Conservation (phyloP, 2,113 vertebrate species). For the Sinocyclocheilus rhinocerous region DNA sequence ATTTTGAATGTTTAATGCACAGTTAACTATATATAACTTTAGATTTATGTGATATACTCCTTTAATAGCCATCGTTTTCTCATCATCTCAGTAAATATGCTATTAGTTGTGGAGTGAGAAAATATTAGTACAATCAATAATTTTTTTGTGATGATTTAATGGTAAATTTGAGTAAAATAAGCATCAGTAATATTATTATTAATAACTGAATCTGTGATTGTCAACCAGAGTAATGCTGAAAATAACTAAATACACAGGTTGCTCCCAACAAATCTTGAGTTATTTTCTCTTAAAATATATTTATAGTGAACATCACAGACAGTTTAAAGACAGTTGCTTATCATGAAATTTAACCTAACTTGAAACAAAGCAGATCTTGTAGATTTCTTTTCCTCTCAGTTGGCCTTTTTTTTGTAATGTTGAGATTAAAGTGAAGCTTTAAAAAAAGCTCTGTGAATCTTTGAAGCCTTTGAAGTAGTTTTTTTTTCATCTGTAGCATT, state of each 20-base stretch:
- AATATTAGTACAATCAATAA: not conserved
- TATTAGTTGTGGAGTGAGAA: not conserved
- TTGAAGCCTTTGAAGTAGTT: conserved; percentile 57
- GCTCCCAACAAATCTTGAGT: not conserved
- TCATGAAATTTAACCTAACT: not conserved
- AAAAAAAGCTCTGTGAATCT: conserved; percentile 45
- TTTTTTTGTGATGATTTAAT: not conserved
- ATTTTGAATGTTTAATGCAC: not conserved
- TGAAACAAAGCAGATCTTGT: not conserved
- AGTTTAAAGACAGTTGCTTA: not conserved
- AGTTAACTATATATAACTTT: not conserved
- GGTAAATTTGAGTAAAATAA: not conserved
- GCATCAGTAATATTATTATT: not conserved
- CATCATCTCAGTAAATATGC: not conserved
- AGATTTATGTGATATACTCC: not conserved
- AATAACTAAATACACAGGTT: not conserved
- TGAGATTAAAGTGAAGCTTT: conserved; percentile 58
- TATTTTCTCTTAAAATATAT: not conserved
- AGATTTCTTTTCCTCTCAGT: not conserved
- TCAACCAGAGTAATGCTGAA: not conserved
- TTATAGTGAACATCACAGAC: not conserved
- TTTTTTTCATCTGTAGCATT: conserved; percentile 47
- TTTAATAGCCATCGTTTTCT: not conserved
- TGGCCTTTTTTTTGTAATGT: not conserved
- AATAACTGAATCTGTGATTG: not conserved